These are phyloP conservation scores for Eupithecia inturbata DNA, from an alignment of 2,888 invertebrate species.

Conservation along the genomic window DNA sequence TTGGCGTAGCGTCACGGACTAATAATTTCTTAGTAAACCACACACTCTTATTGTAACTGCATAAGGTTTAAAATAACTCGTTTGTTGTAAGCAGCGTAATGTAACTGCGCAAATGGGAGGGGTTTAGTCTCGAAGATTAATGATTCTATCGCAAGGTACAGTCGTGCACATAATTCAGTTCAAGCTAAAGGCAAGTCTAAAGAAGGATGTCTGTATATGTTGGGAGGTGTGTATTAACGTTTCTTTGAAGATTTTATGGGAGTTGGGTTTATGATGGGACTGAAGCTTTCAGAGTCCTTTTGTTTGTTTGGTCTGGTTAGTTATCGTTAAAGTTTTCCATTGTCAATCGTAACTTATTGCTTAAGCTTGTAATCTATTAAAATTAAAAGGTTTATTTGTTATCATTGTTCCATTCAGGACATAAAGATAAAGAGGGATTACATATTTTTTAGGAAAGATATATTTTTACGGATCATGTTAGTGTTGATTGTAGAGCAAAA, in stretches of 20 bases:
- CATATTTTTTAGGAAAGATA: not conserved
- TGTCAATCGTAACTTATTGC: not conserved
- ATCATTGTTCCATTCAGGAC: not conserved
- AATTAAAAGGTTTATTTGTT: constrained; percentile 1
- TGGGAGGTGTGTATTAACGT: constrained; percentile 16
- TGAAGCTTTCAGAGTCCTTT: not conserved
- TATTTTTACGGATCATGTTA: not conserved
- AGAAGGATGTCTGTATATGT: constrained; percentile 9
- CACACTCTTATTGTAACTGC: constrained; percentile 33
- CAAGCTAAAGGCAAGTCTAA: constrained; percentile 1
- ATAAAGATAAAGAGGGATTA: not conserved
- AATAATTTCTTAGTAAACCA: constrained; percentile 30
- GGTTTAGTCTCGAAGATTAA: constrained; percentile 72
- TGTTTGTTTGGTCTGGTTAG: not conserved
- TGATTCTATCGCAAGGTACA: constrained; percentile 51
- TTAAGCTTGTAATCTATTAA: not conserved
- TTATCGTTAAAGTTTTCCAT: constrained; percentile 3
- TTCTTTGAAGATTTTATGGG: constrained; percentile 17
- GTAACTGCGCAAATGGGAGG: constrained; percentile 74
- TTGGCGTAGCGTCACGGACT: constrained; percentile 45
- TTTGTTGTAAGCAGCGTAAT: constrained; percentile 53
- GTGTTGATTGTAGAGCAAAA: not conserved
- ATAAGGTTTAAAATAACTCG: constrained; percentile 47
- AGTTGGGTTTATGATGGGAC: constrained; percentile 11
- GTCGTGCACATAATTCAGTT: constrained; percentile 22